Percentiles rank a stretch among this genome's conserved stretches.
Evolutionary conservation across 2,888 invertebrate species (phyloP).

Genomic region (Callyntrura guangdongensis): DNA sequence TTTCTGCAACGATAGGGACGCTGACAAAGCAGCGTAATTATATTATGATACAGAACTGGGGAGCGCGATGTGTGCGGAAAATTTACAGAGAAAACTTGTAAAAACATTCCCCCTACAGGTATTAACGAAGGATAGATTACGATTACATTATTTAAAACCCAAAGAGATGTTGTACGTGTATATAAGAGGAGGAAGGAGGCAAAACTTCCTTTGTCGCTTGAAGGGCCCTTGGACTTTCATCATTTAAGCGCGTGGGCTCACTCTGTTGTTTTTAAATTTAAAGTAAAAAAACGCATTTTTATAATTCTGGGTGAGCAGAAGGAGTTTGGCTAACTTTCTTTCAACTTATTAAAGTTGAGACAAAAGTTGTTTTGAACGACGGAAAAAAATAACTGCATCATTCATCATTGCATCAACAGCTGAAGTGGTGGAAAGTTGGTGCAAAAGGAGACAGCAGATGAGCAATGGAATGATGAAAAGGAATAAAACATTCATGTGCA

Average conservation of each 20-base stretch:
- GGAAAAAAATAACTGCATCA: not conserved
- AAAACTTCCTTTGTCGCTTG: not conserved
- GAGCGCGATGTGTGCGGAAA: not conserved
- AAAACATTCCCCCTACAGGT: not conserved
- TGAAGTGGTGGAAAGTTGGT: not conserved
- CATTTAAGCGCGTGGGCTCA: not conserved
- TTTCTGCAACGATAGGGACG: not conserved
- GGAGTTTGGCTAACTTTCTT: not conserved
- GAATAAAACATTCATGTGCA: conserved; percentile 14
- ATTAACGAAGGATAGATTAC: not conserved
- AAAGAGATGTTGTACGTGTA: not conserved
- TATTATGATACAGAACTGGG: not conserved
- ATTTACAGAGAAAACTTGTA: not conserved
- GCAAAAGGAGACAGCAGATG: conserved; percentile 20
- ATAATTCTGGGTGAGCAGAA: not conserved
- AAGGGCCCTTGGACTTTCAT: not conserved
- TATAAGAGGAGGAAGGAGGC: not conserved
- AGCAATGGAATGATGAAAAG: conserved; percentile 39
- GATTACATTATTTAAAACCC: not conserved
- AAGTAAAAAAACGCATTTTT: not conserved
- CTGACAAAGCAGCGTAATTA: not conserved
- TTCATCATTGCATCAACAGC: not conserved
- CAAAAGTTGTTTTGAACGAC: not conserved
- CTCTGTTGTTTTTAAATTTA: not conserved
- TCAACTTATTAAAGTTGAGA: not conserved